Evolutionary conservation across 2,888 invertebrate genomes (phyloP), one percentile per base, ranked within the genome.

Genomic region (Dolichopus griseipennis): DNA sequence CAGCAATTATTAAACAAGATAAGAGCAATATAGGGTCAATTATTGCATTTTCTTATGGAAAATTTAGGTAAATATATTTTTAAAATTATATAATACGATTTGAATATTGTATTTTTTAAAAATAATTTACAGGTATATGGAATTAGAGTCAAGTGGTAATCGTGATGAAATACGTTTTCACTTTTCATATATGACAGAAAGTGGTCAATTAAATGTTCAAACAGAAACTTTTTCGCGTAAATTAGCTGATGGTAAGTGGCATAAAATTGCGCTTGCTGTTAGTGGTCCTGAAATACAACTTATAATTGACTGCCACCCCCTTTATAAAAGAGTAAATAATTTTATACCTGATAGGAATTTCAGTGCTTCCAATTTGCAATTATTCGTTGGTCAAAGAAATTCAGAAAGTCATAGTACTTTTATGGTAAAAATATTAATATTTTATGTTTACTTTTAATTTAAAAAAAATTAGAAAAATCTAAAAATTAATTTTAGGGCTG

Each of bases 321-420:
- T 92, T 73, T 93, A 92, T 85, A 89, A 90, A 81, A 87, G 92
- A 77, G 85, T 90, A 75, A 87, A 92, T 76, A 86, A 89, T 74
- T 88, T 88, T 73, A 82, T 83, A 73, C 91, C 91, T 69, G 89
- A 90, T 79, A 87, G 90, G 74, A 90, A 90, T 82, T 89, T 90
- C 81, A 86, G 89, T 69, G 84, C 87, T 76, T 88, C 89, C 67
- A 87, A 88, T 80, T 85, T 88, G 71, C 85, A 90, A 75, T 86
- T 95, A 73, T 94, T 92, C 91, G 85, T 95, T 73, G 95, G 94
- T 74, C 94, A 94, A 84, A 87, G 93, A 79, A 92, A 91, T 83
- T 86, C 86, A 81, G 89, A 89, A 80, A 72, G 71, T 68, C 91
- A 92, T 84, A 93, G 90, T 79, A 85, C 90, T 78, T 94, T 92